Evolutionary conservation across 2,797 vertebrate species (phyloP), one percentile per base, ranked within the genome.

Genomic region (Botia kubotai): DNA sequence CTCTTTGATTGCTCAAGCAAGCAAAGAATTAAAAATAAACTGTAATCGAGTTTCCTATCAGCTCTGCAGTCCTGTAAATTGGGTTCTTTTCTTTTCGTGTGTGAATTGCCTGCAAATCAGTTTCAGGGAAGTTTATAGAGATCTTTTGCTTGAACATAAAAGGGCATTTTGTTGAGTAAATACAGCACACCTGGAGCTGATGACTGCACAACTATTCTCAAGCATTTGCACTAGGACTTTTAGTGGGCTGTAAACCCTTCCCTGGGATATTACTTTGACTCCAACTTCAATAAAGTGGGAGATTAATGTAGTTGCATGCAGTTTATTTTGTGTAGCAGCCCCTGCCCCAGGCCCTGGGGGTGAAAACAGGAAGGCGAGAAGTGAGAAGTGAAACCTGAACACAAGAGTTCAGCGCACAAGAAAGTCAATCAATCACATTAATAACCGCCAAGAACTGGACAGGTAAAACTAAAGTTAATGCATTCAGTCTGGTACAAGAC

Each of bases 1-100:
- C 84, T 79, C 67, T 90, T 84, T 87, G 81, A 90, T 87, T 90
- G 87, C 90, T 90, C 86, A 89, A 89, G 84, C 80, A 85, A 81
- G 84, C 81, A 84, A 84, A 80, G 85, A 84, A 73, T 83, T 69
- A 58, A 43, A 72, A 67, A 74, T 79, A 78, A 68, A n/a, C 50
- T 74, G 80, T 87, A 86, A 90, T 86, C 86, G 75, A 87, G 85
- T 87, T 91, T 82, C 65, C 84, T 83, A 68, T 89, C 85, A 84
- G 79, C 83, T 85, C 50, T 1, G 14, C 85, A 81, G 81, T 88
- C 65, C 87, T 86, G 85, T 84, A 90, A 92, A 91, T 87, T 89
- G 84, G 86, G 71, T 79, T 84, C 19, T 88, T 88, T 87, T 75
- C 87, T 87, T 89, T 87, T 88, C 75, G 89, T 80, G 84, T 88